Evolutionary conservation across 2,888 invertebrate species (phyloP), one percentile per base, ranked within the genome.

Genomic region (Callinectes sapidus): DNA sequence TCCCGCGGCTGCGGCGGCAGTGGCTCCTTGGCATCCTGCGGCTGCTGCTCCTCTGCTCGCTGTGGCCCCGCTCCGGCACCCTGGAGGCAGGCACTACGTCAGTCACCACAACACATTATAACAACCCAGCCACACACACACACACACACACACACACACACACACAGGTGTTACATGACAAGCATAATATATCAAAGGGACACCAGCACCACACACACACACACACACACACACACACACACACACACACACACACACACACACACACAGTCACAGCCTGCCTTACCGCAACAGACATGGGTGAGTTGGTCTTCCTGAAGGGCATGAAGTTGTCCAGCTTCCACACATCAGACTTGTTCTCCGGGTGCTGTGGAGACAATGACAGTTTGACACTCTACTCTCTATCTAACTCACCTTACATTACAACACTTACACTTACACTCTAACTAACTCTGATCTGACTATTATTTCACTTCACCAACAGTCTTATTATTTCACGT

Each of bases 321-420:
- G 91, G 32, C 28, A 92, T 91, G 89, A 91, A 92, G 48, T 91
- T 90, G 1, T 28, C 66, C 55, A 92, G 91, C 66, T 85, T 89
- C 92, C 92, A 92, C 2, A 88, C 28, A 55, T 92, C 81, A 5
- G 91, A 91, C 14, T 92, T 92, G 89, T 91, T 77, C 39, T 92
- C 92, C 32, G 54, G 89, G n/a, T 88, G 92, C 92, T 92, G 92
- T 18, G 10, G 71, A 42, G 28, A 1, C n/a, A n/a, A n/a, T n/a
- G n/a, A n/a, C n/a, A n/a, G n/a, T n/a, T n/a, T n/a, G n/a, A n/a
- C n/a, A n/a, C n/a, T n/a, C n/a, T n/a, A n/a, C n/a, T n/a, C n/a
- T n/a, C n/a, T n/a, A n/a, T n/a, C n/a, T n/a, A n/a, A n/a, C n/a
- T n/a, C n/a, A n/a, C n/a, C n/a, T n/a, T n/a, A 39, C 39, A 5